Evolutionary conservation across 1,140 invertebrate genomes (phyloP), one percentile per base, ranked within the genome.

Genomic region (Trigoniulus corallinus): DNA sequence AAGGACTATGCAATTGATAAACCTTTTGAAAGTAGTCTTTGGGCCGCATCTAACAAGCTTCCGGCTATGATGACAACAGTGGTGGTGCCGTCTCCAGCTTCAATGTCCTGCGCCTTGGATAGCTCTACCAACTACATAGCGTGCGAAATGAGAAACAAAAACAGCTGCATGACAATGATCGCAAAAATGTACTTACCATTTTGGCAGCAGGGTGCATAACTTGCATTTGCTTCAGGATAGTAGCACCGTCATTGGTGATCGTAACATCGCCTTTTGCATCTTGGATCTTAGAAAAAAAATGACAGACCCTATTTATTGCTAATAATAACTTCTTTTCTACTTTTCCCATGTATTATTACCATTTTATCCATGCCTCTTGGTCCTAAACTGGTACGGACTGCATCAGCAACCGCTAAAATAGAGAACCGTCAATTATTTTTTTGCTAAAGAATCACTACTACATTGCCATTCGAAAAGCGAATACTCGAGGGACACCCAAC

Each of bases 301-400:
- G 37, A 43, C 4, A 59, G 2, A 41, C 23, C 7, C 22, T 39
- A 55, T n/a, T 3, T 27, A n/a, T 52, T 34, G 53, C 44, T 24
- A 51, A 41, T 48, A 2, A 40, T 39, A 41, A 34, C 27, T 46
- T 43, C 53, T 42, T 20, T 44, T 4, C 46, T 34, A 7, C 15
- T 15, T 7, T 34, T 34, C 29, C 15, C 27, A 45, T 22, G 13
- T 34, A 25, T 21, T 48, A 7, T 22, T 76, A 91, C 85, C 95
- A 99, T 99, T 78, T 99, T 99, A 64, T 99, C 96, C 96, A 99
- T 99, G 56, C 96, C 96, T 58, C 88, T 75, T 24, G 96, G 96
- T 18, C 96, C 96, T 61, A 99, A 73, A 73, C 92, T 97, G 18
- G 96, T 99, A 53, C 95, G 78, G 59, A 99, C 89, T 21, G 95